phyloP scores from a whole-genome alignment of 2,797 vertebrate genomes.

The Rhabdomys pumilio region DNA sequence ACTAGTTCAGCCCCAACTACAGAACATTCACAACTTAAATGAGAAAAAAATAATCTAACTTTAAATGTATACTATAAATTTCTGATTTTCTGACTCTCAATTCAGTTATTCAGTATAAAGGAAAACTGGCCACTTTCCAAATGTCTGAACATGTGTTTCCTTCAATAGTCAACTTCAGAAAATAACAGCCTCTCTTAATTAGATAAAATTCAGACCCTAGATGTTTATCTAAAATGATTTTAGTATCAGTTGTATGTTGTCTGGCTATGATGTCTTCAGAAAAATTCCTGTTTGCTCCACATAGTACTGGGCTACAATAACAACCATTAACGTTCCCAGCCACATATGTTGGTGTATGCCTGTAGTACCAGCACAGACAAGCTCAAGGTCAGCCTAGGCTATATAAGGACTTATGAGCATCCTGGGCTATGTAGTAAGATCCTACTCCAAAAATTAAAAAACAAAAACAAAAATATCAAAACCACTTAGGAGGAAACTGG shows the following conservation, averaged over 20 bases:
- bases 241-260: background rate
- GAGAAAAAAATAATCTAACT: constrained; percentile 14
- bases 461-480: background rate
- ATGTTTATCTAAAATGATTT: background rate
- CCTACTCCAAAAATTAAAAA: background rate
- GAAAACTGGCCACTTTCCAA: background rate
- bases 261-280: background rate
- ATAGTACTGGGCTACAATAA: background rate
- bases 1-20: background rate
- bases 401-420: background rate
- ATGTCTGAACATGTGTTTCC: background rate
- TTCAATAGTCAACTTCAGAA: constrained; percentile 30
- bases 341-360: background rate
- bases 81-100: constrained; percentile 54
- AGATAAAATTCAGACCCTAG: background rate
- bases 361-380: background rate
- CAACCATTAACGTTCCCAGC: background rate
- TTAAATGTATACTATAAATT: constrained; percentile 48
- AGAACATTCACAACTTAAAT: constrained; percentile 29
- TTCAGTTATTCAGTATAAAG: constrained; percentile 28
- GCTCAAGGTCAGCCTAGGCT: background rate
- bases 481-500: background rate
- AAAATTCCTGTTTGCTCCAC: background rate
- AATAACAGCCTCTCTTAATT: background rate
- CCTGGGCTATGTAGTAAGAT: background rate